Evolutionary conservation across 2,113 vertebrate genomes (phyloP).

Genomic region (Albula goreensis): DNA sequence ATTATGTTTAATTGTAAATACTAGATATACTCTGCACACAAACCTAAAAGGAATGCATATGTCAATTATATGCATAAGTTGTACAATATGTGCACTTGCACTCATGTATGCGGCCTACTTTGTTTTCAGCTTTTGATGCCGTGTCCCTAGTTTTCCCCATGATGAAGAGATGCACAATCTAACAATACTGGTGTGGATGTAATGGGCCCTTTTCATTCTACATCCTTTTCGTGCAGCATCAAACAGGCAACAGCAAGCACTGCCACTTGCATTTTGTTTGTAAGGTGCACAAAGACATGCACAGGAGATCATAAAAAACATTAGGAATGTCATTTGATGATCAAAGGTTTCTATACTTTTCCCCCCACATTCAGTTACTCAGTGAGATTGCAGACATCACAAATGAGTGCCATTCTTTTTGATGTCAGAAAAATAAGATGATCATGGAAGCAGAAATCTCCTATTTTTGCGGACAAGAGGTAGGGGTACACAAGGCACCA

Average conservation of each 20-base stretch:
- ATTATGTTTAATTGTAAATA: too few species aligned
- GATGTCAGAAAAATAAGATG: constrained; percentile 7
- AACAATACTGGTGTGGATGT: background rate
- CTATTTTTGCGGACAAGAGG: background rate
- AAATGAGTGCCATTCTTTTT: constrained; percentile 8
- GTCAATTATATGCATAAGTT: too few species aligned
- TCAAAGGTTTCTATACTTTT: constrained; percentile 1
- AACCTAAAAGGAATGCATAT: too few species aligned
- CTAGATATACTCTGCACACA: too few species aligned
- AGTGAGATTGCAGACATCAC: background rate
- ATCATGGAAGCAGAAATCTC: background rate
- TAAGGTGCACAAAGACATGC: background rate
- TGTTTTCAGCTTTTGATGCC: background rate
- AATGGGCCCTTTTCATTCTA: background rate
- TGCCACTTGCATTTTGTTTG: constrained; percentile 6
- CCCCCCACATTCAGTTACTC: background rate
- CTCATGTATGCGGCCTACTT: background rate
- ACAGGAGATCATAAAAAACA: background rate
- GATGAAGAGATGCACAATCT: background rate
- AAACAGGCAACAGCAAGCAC: background rate
- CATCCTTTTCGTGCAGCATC: background rate
- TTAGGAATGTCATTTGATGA: constrained; percentile 1
- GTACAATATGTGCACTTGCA: too few species aligned
- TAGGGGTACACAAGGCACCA: background rate
- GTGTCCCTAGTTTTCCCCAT: background rate